A percentile compares a stretch with the other conserved stretches of the same genome.
These are phyloP conservation scores for Gambusia holbrooki DNA, from an alignment of 2,113 vertebrate species.

Conservation along the genomic window DNA sequence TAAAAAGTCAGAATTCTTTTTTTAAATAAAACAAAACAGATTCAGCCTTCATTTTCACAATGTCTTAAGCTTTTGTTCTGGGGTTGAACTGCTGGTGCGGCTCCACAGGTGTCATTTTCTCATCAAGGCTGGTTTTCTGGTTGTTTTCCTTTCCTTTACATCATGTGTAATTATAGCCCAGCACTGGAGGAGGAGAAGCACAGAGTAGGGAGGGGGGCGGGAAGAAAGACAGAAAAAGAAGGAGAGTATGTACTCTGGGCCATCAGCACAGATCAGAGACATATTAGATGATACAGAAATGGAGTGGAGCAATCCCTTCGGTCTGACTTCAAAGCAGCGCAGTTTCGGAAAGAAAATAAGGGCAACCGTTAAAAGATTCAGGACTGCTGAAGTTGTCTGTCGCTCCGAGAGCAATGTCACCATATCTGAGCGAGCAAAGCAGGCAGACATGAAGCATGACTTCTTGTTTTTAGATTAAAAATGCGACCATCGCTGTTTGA, in stretches of 20 bases:
- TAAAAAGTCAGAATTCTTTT: too few relatives aligned
- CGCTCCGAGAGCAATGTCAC: constrained; percentile 51
- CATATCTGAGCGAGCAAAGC: constrained; percentile 40
- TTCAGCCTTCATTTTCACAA: too few relatives aligned
- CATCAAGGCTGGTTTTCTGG: constrained; percentile 10
- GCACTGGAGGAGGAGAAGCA: constrained; percentile 15
- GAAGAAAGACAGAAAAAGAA: constrained; percentile 26
- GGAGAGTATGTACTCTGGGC: constrained; percentile 45
- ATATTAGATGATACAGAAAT: constrained; percentile 66
- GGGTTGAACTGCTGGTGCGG: too few relatives aligned
- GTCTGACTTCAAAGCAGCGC: constrained; percentile 69
- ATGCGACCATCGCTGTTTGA: neutral
- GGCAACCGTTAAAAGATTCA: constrained; percentile 69
- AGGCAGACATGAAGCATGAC: neutral
- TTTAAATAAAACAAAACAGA: too few relatives aligned
- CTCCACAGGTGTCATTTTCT: neutral
- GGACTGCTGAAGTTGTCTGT: constrained; percentile 46
- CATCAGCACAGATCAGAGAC: constrained; percentile 71
- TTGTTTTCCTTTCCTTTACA: constrained; percentile 10
- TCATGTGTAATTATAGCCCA: constrained; percentile 42
- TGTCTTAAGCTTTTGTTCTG: too few relatives aligned
- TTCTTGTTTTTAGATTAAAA: neutral
- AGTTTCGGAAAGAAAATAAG: constrained; percentile 60
- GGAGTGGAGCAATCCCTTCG: constrained; percentile 68
- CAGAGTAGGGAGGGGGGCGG: neutral